A percentile compares a stretch with the other conserved stretches of the same genome.
Evolutionary conservation across 2,113 vertebrate species (phyloP).

Genomic region (Lepus europaeus): DNA sequence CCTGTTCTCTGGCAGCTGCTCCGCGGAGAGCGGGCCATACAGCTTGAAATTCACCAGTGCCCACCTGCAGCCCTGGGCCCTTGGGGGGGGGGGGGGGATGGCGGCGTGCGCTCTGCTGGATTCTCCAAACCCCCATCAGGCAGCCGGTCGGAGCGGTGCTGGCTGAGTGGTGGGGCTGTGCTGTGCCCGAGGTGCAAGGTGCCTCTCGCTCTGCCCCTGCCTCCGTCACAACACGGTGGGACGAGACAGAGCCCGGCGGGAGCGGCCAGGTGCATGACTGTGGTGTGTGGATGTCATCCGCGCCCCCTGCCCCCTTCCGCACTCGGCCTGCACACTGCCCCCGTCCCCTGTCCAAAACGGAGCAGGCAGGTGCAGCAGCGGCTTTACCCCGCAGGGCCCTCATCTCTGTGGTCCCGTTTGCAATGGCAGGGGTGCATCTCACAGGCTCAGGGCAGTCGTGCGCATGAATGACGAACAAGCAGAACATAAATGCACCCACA

Average conservation of each 20-base stretch:
- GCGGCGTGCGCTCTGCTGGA: no score
- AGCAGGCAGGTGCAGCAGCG: neutral
- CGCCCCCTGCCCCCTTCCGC: no score
- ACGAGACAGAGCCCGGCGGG: neutral
- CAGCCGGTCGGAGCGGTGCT: no score
- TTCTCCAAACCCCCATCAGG: neutral
- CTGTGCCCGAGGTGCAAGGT: neutral
- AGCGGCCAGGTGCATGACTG: accelerated
- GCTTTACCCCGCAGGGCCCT: neutral
- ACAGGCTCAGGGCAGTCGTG: neutral
- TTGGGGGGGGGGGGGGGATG: accelerated
- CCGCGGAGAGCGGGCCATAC: neutral
- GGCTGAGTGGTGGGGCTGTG: no score
- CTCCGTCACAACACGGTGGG: neutral
- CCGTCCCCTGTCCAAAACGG: neutral
- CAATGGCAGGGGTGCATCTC: neutral
- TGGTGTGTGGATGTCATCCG: neutral
- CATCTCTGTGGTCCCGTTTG: neutral
- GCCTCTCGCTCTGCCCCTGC: no score
- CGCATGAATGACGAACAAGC: conserved; percentile 14
- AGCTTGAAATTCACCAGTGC: neutral
- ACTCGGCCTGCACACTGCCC: neutral
- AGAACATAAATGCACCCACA: neutral
- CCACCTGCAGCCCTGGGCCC: neutral
- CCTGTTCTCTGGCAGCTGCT: neutral